Conservation (phyloP, 1,140 invertebrate species). For the Gonatopus flavifemur region DNA sequence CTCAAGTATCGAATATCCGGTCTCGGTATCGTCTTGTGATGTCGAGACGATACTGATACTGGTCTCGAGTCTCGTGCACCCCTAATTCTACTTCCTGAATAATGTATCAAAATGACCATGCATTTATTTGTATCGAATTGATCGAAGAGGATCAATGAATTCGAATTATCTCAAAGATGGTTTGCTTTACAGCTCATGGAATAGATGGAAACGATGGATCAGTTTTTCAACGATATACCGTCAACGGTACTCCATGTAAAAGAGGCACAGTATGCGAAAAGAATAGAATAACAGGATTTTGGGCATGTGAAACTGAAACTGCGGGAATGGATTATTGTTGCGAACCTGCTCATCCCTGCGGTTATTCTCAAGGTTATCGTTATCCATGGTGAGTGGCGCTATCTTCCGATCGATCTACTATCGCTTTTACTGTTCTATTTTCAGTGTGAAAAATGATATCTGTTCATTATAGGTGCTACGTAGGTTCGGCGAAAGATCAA, state of each 20-base stretch:
- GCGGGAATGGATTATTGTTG: constrained; percentile 82
- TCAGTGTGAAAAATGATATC: neutral
- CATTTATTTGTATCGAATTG: too few relatives aligned
- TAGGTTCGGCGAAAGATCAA: constrained; percentile 71
- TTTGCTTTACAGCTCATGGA: too few relatives aligned
- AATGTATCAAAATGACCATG: too few relatives aligned
- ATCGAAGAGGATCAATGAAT: too few relatives aligned
- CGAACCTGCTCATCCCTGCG: constrained; percentile 75
- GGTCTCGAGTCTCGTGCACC: too few relatives aligned
- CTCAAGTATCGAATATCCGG: too few relatives aligned
- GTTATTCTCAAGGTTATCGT: constrained; percentile 74
- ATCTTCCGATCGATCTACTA: constrained; percentile 3
- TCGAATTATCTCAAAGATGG: too few relatives aligned
- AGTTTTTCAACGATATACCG: constrained; percentile 73
- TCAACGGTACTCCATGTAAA: constrained; percentile 76
- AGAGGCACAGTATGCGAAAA: constrained; percentile 68
- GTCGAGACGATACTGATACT: too few relatives aligned
- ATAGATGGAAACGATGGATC: too few relatives aligned
- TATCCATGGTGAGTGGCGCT: constrained; percentile 75
- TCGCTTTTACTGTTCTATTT: neutral
- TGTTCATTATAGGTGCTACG: constrained; percentile 75
- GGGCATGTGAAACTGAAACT: constrained; percentile 76
- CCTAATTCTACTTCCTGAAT: too few relatives aligned
- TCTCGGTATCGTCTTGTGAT: too few relatives aligned
- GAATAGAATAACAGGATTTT: constrained; percentile 73